phyloP scores from a whole-genome alignment of 2,888 invertebrate species.

The Heliconius charithonia region DNA sequence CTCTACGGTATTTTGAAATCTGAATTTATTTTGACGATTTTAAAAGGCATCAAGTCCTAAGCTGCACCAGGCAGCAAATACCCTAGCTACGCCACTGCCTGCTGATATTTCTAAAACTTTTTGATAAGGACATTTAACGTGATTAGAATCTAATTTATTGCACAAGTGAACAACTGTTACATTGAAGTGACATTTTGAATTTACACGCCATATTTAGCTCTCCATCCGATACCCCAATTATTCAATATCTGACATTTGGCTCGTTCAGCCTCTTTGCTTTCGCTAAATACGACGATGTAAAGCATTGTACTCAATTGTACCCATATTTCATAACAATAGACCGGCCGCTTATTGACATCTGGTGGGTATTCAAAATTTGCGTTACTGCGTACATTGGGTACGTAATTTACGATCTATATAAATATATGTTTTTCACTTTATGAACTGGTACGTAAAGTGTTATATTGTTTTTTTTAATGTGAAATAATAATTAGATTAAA shows the following conservation, averaged over 20 bases:
- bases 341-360: slow-evolving; percentile 74
- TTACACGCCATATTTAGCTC: slow-evolving; percentile 57
- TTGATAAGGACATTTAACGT: neutral
- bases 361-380: slow-evolving; percentile 50
- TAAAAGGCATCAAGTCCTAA: too few species aligned
- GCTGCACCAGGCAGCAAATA: too few species aligned
- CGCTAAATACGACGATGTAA: slow-evolving; percentile 74
- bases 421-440: neutral
- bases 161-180: slow-evolving; percentile 41
- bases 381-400: neutral
- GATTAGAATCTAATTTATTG: slow-evolving; percentile 38
- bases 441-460: neutral
- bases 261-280: slow-evolving; percentile 64
- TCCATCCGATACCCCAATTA: slow-evolving; percentile 71
- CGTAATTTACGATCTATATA: neutral
- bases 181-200: slow-evolving; percentile 41
- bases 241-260: slow-evolving; percentile 78
- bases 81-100: too few species aligned
- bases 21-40: too few species aligned
- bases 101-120: too few species aligned
- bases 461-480: neutral
- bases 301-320: slow-evolving; percentile 78
- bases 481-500: neutral
- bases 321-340: slow-evolving; percentile 80
- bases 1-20: too few species aligned